Evolutionary conservation across 2,797 vertebrate species (phyloP).

Genomic region (Malurus leucopterus): DNA sequence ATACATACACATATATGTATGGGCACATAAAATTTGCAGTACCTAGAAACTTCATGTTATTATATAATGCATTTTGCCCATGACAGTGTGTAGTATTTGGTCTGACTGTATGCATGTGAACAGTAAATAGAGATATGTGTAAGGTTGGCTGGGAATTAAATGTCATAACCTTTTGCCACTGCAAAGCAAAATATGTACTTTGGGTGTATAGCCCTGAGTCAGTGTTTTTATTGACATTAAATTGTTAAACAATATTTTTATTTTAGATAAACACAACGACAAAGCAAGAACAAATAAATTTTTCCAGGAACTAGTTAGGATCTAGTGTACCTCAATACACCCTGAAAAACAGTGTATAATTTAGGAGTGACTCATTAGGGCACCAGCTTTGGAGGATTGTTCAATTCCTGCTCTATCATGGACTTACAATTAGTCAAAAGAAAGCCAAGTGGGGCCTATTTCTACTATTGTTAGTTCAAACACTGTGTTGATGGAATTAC

Average conservation of each 20-base stretch:
- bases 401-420: not conserved
- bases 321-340: not conserved
- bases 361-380: constrained; percentile 4
- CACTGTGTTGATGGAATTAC: not conserved
- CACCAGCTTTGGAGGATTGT: not conserved
- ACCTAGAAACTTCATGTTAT: not conserved
- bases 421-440: not conserved
- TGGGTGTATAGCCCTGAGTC: constrained; percentile 21
- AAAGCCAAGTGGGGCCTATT: not conserved
- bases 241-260: constrained; percentile 11
- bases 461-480: constrained; percentile 2
- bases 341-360: not conserved
- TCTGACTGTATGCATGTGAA: not conserved
- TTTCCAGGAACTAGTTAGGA: constrained; percentile 24
- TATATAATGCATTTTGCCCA: not conserved
- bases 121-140: not conserved
- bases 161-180: not conserved
- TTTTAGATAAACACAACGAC: not conserved
- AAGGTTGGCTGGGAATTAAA: not conserved
- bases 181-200: constrained; percentile 15
- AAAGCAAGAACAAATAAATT: constrained; percentile 11
- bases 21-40: not conserved
- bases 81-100: not conserved
- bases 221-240: constrained; percentile 37
- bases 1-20: not conserved